Evolutionary conservation across 2,113 vertebrate species (phyloP), one percentile per base, ranked within the genome.

Genomic region (Chaetodon auriga): DNA sequence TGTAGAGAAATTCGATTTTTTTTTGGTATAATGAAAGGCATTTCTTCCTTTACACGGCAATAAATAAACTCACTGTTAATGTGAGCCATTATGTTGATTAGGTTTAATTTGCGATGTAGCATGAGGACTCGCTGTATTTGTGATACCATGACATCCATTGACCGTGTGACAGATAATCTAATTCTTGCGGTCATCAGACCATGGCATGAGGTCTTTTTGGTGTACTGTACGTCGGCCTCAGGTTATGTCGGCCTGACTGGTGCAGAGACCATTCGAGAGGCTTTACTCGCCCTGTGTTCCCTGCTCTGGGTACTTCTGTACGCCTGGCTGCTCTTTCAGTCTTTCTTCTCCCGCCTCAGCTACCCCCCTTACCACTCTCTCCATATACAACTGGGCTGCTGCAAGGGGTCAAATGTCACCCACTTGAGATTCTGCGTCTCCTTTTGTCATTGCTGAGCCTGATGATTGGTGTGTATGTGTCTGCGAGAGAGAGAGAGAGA

Each of bases 401-500:
- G 82, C 84, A 60, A 76, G 3, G 73, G 92, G 89, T 92, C 91
- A 92, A 64, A 92, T 75, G 91, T 92, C 91, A 89, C 68, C 82
- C 87, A 73, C 91, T 86, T 65, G 87, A 84, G 84, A 92, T 83
- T 87, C 71, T 41, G 53, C 38, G 41, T 83, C 87, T 88, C 84
- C 84, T 86, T 90, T 91, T 90, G 89, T 90, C 87, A 86, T 87
- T 80, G 89, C 83, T 80, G 82, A 86, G 76, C 71, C 72, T 48
- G 30, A 68, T 71, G 83, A 82, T 89, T 83, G 51, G 77, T 83
- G 80, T 18, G 68, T 81, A 57, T 48, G 68, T 69, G 68, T 69
- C 49, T 51, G n/a, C 58, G 57, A 35, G 60, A 35, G 13, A 38
- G 75, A 6, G 23, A 5, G 69, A 8, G 23, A 8, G 23, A 78